phyloP scores from a whole-genome alignment of 2,113 vertebrate species.

The Cervus canadensis region DNA sequence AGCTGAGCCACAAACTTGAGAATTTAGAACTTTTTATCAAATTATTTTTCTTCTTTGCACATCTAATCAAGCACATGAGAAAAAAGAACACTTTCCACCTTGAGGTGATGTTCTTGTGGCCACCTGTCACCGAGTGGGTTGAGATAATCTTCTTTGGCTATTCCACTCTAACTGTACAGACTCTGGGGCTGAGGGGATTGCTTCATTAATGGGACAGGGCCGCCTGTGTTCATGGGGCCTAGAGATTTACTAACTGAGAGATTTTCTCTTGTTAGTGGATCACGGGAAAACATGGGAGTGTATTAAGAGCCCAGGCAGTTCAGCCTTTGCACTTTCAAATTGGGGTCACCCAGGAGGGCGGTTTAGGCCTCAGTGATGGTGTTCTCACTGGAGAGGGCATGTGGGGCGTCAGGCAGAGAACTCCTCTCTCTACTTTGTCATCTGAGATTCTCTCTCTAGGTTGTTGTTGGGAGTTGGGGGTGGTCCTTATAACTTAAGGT shows the following conservation, averaged over 20 bases:
- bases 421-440: not conserved
- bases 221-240: not conserved
- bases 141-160: not conserved
- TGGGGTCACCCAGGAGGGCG: not conserved
- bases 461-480: too few species aligned
- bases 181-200: not conserved
- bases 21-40: not conserved
- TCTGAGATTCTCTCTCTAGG: not conserved
- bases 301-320: not conserved
- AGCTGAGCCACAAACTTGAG: not conserved
- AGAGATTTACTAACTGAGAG: accelerated
- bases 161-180: accelerated
- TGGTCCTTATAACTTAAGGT: not conserved
- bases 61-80: not conserved
- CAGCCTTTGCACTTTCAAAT: not conserved
- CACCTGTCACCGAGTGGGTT: accelerated
- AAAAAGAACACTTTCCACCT: not conserved
- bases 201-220: not conserved
- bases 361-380: not conserved
- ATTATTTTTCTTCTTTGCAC: not conserved
- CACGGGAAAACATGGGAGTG: not conserved
- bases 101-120: not conserved
- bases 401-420: accelerated
- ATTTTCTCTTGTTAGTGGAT: not conserved
- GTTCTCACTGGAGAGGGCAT: not conserved